Base-by-base conservation (phyloP, 2,888 invertebrate species). In the Ichneumon xanthorius region DNA sequence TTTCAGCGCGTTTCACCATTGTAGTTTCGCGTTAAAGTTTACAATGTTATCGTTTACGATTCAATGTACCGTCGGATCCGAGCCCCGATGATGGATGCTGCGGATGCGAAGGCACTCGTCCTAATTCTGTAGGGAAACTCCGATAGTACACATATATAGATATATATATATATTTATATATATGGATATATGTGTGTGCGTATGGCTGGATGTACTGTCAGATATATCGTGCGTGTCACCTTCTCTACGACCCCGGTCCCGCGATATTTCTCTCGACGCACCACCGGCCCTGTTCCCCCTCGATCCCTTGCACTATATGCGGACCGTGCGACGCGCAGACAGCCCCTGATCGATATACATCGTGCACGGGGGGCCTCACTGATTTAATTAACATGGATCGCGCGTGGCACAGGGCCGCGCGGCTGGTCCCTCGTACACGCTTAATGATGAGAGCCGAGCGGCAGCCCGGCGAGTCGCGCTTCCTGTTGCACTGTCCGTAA, bases 351-450 rank as follows among this genome's bases (percentile, higher is more conserved):
- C 82, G 82, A 78, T 82, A 77, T 67, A 78, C 77, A 82, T 77
- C 58, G 82, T 71, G 58, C 77, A 78, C 26, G 58, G 67, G 63
- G 80, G 70, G 50, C 30, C 30, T 53, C 78, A 67, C 86, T 89
- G 88, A 91, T 91, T 90, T 91, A 89, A 91, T 91, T 90, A 90
- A 90, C 90, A 88, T 88, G 89, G 87, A 89, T 90, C 82, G 86
- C 81, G 88, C 80, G 88, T 84, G 84, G 78, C 83, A 80, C 58
- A 58, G 22, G 45, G 80, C 11, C n/a, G 75, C 58, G 58, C 22
- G 11, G 26, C 45, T 53, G 55, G 63, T n/a, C 61, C 55, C 76
- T 88, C 82, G 88, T 86, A 87, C 85, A 80, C 82, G 89, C 88
- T 90, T 90, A 89, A 90, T 88, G 89, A 91, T 84, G 88, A 90